Base-by-base conservation (phyloP, 2,888 invertebrate genomes). In the Euzetes globulus region DNA sequence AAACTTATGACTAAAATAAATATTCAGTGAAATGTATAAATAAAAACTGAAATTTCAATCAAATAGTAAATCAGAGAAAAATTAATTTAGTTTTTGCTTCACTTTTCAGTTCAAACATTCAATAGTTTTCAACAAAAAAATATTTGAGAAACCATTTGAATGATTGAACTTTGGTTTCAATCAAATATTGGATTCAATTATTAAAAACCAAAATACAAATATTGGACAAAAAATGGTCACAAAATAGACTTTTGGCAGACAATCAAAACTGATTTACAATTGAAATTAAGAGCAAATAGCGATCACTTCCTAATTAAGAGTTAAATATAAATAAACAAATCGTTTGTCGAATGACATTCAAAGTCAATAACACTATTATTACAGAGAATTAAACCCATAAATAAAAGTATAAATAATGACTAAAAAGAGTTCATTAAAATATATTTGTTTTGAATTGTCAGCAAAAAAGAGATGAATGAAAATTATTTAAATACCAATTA, bases 271-370 rank as follows among this genome's bases (percentile, higher is more conserved):
- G 33, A 63, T 63, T 19, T n/a, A 65, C 33, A 65, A 37, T 65
- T 37, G 37, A 65, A 29, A 29, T 60, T 41, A 41, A 41, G 41
- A 41, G 33, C n/a, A 60, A 60, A 60, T 60, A 55, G 55, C 55
- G n/a, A 65, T 65, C 63, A 65, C 19, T 65, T 65, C 63, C 63
- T 41, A 65, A 65, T 65, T 65, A 65, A 65, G 37, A 65, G 11
- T 17, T 17, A 65, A 65, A 65, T 65, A 65, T 65, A 65, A 65
- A 65, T 65, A 65, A 17, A 27, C 17, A 29, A 27, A 27, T 25
- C 6, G 13, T 41, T 41, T 52, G n/a, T 52, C 52, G 19, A 65
- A 33, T 60, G 33, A 19, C 63, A 65, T 37, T 65, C 63, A 65
- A 37, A 65, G 63, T 65, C 63, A 37, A 65, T 65, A 65, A 65